phyloP scores from a whole-genome alignment of 1,140 invertebrate genomes.

The Drosophila triauraria region DNA sequence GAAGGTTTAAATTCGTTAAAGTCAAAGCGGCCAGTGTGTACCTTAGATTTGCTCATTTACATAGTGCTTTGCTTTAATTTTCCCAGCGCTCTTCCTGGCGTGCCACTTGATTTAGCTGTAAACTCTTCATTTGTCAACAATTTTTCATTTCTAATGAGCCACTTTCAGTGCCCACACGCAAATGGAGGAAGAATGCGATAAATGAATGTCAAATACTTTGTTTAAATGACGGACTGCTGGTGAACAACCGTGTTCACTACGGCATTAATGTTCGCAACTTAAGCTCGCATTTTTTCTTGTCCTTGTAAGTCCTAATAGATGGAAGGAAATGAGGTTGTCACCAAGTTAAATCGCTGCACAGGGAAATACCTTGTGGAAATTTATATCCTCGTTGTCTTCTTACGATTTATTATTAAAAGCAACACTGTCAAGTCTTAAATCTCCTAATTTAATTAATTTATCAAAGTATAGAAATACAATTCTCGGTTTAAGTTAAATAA shows the following conservation, averaged over 20 bases:
- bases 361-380: neutral
- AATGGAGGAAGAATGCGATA: constrained; percentile 26
- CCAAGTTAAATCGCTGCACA: constrained; percentile 20
- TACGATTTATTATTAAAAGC: neutral
- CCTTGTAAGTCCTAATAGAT: neutral
- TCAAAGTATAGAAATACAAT: neutral
- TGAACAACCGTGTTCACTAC: constrained; percentile 18
- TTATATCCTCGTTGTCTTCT: neutral
- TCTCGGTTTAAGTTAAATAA: neutral
- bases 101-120: constrained; percentile 26
- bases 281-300: constrained; percentile 13
- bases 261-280: constrained; percentile 43
- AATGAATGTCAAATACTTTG: constrained; percentile 45
- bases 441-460: too few species aligned
- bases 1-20: neutral
- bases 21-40: neutral
- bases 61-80: constrained; percentile 23
- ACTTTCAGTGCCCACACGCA: constrained; percentile 46
- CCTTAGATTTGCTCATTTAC: constrained; percentile 16
- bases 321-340: constrained; percentile 41
- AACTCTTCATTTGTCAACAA: constrained; percentile 58
- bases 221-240: constrained; percentile 15
- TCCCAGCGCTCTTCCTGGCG: neutral
- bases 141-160: constrained; percentile 57
- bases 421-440: neutral